Base-by-base conservation (phyloP, 2,113 vertebrate species). In the Ia io region DNA sequence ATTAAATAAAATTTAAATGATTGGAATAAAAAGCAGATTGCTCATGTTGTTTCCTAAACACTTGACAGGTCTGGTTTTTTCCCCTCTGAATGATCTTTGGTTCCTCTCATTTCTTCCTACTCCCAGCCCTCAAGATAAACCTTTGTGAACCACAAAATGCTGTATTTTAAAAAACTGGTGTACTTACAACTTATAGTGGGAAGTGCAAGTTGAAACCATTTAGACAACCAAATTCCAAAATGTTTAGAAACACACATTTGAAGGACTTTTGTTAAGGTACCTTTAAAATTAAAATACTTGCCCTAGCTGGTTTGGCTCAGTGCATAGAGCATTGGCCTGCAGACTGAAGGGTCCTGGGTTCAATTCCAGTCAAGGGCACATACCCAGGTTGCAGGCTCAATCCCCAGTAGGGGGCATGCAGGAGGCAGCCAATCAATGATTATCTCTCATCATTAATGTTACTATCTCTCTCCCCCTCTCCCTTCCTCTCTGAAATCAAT, bases 1-100 rank as follows among this genome's bases (percentile, higher is more conserved):
- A 92, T 85, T 65, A 67, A 85, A 85, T 71, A 59, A 70, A 89
- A 71, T 86, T 35, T 76, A 96, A 88, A 77, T 49, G n/a, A 23
- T 12, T 61, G 30, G 28, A 84, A 59, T 42, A 32, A 84, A 85
- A 95, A 59, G 20, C 25, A 78, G 35, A 53, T 83, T 47, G 5
- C 1, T 87, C 12, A 14, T 22, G 30, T 22, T 80, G 13, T 77
- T 90, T 84, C 20, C 47, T 32, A 88, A 71, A 76, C 35, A 84
- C 49, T 56, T 83, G 79, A 32, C 49, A 88, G 84, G 9, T 51
- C 51, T 85, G 32, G 10, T 9, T 1, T 61, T 71, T 51, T 47
- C 9, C 6, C n/a, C 61, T 93, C 35, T 32, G 40, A 90, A 90
- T 10, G 2, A 80, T 77, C 40, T 88, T 84, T 69, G 77, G n/a